phyloP scores from a whole-genome alignment of 37 sponge, comb jelly and placozoan species.

The Spongilla lacustris region DNA sequence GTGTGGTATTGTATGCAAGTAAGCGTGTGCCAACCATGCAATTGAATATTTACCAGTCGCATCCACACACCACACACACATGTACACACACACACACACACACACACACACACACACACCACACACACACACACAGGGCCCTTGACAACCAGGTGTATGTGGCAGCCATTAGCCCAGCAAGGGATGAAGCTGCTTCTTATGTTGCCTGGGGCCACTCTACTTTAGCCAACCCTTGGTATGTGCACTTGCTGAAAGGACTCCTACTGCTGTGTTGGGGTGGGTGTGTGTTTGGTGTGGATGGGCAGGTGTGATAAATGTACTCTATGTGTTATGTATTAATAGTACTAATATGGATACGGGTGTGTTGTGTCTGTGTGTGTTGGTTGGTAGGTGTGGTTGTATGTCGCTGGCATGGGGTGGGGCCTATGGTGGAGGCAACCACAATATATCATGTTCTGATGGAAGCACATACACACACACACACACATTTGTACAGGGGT shows the following conservation, averaged over 20 bases:
- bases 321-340: too few species aligned
- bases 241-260: not conserved
- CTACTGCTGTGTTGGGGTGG: not conserved
- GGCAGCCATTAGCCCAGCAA: slow-evolving; percentile 81
- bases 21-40: too few species aligned
- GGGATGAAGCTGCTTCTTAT: slow-evolving; percentile 79
- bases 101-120: not conserved
- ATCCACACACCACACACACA: too few species aligned
- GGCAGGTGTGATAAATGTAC: too few species aligned
- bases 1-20: too few species aligned
- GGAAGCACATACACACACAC: too few species aligned
- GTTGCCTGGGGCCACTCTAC: slow-evolving; percentile 87
- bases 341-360: not conserved
- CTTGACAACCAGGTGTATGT: slow-evolving; percentile 81
- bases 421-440: too few species aligned
- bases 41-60: too few species aligned
- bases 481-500: slow-evolving; percentile 50
- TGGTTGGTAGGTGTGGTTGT: not conserved
- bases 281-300: too few species aligned
- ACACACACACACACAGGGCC: slow-evolving; percentile 23
- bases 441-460: too few species aligned
- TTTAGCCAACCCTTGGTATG: slow-evolving; percentile 83
- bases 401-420: too few species aligned
- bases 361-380: not conserved
- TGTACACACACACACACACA: too few species aligned